Base-by-base conservation (phyloP, 2,888 invertebrate genomes). In the Scotopteryx bipunctaria region DNA sequence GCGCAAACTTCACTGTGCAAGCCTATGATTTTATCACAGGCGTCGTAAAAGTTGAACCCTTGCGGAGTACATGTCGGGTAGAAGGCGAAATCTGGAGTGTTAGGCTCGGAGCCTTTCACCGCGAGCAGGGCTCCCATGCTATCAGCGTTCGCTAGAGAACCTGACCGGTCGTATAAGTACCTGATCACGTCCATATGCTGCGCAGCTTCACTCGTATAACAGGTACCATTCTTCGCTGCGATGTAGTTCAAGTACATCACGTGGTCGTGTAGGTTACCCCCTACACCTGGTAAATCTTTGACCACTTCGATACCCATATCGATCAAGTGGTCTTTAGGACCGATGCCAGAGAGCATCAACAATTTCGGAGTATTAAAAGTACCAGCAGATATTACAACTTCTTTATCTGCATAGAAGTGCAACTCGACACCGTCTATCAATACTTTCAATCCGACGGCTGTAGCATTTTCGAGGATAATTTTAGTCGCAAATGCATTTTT, bases 341-440 rank as follows among this genome's bases (percentile, higher is more conserved):
- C 87, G 6, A 88, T 65, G 0, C 87, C 87, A 0, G 87, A 87
- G 0, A 86, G 66, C 45, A 85, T 63, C 35, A 88, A 49, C 9
- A 87, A 51, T 61, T 88, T 86, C 0, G 87, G 70, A 8, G 84
- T 78, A 53, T 86, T 87, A 36, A 83, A 86, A 0, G 84, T 75
- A 0, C 87, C 87, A 0, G 87, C 80, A 1, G 82, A 74, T n/a
- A 84, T 13, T 8, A 87, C 69, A 0, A 87, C 76, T 61, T 87
- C 87, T 35, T 71, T 78, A 1, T 68, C 58, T 0, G 76, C 78
- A 37, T 68, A 79, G 27, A 78, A 78, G 5, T 63, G 35, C 6
- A 70, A 59, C 16, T 72, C 63, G 9, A 72, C 47, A 2, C 62
- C 66, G 13, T 71, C 59, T 0, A 45, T 21, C 1, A 67, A 11